phyloP scores from a whole-genome alignment of 1,140 invertebrate genomes.

The Saccostrea cuccullata region DNA sequence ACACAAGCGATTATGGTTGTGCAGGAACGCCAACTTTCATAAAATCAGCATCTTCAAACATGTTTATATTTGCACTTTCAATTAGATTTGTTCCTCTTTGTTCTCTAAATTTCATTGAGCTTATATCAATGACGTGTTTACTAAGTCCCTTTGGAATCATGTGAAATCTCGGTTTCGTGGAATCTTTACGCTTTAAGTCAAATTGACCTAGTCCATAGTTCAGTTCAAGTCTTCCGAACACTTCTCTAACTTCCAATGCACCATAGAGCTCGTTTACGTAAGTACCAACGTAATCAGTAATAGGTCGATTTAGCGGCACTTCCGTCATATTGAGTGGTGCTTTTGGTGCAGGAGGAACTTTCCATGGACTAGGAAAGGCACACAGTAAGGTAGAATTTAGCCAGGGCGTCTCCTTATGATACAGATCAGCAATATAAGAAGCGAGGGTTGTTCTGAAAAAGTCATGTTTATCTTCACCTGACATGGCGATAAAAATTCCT shows the following conservation, averaged over 20 bases:
- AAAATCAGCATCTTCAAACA: conserved; percentile 28
- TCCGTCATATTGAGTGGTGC: neutral
- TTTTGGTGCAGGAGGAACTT: neutral
- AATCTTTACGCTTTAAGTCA: conserved; percentile 1
- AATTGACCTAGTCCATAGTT: neutral
- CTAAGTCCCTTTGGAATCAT: neutral
- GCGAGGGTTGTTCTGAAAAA: conserved; percentile 53
- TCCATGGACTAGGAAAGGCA: conserved; percentile 1
- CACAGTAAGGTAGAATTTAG: conserved; percentile 61
- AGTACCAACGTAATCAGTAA: neutral
- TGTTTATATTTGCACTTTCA: conserved; percentile 11
- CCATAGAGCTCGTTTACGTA: neutral
- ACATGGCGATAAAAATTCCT: conserved; percentile 65
- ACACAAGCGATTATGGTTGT: neutral
- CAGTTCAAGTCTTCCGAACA: neutral
- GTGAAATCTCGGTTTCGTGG: neutral
- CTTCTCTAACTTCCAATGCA: neutral
- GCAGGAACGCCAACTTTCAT: neutral
- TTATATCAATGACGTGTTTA: neutral
- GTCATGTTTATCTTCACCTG: conserved; percentile 57
- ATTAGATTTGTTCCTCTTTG: conserved; percentile 2
- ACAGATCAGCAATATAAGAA: conserved; percentile 58
- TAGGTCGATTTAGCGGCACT: neutral
- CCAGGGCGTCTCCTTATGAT: conserved; percentile 58
- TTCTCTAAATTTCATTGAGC: conserved; percentile 14